Evolutionary conservation across 2,888 invertebrate genomes (phyloP), one percentile per base, ranked within the genome.

Genomic region (Cataglyphis rosenhaueri): DNA sequence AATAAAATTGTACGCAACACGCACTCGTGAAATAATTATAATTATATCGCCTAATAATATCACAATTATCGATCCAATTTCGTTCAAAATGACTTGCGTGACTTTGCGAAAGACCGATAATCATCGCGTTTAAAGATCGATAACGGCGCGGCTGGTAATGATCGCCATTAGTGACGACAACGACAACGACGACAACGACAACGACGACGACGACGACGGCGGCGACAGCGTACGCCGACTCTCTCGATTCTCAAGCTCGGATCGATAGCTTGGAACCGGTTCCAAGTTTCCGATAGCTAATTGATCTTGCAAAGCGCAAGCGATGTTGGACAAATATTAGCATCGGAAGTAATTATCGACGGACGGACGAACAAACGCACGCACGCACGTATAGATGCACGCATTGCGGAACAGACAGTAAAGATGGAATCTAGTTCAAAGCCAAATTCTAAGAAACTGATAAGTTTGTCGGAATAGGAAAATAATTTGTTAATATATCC

Each of bases 91-190:
- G 78, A 79, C 78, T 79, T 68, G 78, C 78, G 78, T 79, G 78
- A 79, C 78, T 59, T 71, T 73, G 74, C 73, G 73, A 73, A 35
- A 59, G 59, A 18, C 78, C 59, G 78, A 79, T 79, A 79, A 79
- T 79, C 78, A 79, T 79, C 78, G 59, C 78, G 59, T 79, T 79
- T 79, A 73, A 73, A 78, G 78, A 79, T 79, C 78, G 78, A 79
- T 79, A 79, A 79, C 59, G 59, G 73, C 59, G 59, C 44, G 78
- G 74, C 73, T 73, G 74, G 59, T 71, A 79, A 79, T 79, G 78
- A 79, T 79, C 74, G 78, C 78, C 59, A 79, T 79, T 79, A 79
- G 78, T 44, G 71, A 21, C 41, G 70, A 48, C 44, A 21, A 73
- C 71, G 21, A 71, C 59, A 15, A 65, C 41, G 41, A 25, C 48